Percentiles rank a stretch among this genome's conserved stretches.
phyloP scores from a whole-genome alignment of 2,113 vertebrate species.

The Platysternon megacephalum region DNA sequence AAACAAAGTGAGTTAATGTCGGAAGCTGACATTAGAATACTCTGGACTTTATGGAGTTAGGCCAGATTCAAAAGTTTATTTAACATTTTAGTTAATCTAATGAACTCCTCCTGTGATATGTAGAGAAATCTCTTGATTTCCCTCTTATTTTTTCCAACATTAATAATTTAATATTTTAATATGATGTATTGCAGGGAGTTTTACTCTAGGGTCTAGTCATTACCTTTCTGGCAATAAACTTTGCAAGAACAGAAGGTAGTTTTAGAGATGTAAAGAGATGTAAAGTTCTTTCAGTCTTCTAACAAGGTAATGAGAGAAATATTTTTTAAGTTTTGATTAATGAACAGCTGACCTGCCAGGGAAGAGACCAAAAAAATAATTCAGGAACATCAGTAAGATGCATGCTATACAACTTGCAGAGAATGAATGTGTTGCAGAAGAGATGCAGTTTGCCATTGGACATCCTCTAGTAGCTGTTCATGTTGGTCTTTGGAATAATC shows the following conservation, averaged over 20 bases:
- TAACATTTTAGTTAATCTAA: not conserved
- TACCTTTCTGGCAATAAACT: not conserved
- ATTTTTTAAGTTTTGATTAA: conserved; percentile 33
- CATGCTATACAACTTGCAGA: not conserved
- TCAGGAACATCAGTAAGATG: conserved; percentile 5
- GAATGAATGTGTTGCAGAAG: not conserved
- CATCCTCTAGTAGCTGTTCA: not conserved
- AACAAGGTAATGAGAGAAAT: not conserved
- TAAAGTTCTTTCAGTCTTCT: not conserved
- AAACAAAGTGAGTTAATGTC: not conserved
- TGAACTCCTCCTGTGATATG: not conserved
- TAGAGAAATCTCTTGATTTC: not conserved
- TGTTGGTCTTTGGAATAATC: not conserved
- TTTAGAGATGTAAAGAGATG: not conserved
- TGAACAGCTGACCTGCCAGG: not conserved
- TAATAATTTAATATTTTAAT: not conserved
- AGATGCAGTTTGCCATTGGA: not conserved
- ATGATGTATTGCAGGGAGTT: not conserved
- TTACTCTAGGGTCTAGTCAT: not conserved
- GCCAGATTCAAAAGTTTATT: not conserved
- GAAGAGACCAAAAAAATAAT: not conserved
- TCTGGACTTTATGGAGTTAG: not conserved
- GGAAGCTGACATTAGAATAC: not conserved
- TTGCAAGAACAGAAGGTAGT: not conserved
- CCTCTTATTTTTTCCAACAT: not conserved